These are phyloP conservation scores for Ornithorhynchus anatinus DNA, from an alignment of 2,113 vertebrate species.

Conservation along the genomic window DNA sequence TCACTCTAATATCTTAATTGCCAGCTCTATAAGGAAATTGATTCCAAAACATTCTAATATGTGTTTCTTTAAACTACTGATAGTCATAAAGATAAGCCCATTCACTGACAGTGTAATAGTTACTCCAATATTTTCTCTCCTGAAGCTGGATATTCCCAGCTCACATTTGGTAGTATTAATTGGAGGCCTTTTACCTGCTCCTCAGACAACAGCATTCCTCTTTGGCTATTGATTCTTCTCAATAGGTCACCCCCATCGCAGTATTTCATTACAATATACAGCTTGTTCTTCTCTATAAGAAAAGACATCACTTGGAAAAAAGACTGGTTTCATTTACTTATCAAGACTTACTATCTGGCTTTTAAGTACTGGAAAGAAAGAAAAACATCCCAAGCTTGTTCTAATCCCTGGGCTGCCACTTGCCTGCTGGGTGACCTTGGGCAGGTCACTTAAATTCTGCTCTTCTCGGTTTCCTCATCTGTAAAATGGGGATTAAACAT, in stretches of 20 bases:
- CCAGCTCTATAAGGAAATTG: background rate
- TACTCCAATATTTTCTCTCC: no score
- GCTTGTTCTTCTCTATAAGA: conserved; percentile 76
- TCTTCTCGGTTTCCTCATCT: no score
- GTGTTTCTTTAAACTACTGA: background rate
- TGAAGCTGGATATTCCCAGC: background rate
- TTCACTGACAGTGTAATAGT: no score
- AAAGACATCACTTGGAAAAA: background rate
- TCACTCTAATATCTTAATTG: background rate
- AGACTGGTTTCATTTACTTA: background rate
- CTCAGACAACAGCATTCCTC: conserved; percentile 82
- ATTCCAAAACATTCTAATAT: background rate
- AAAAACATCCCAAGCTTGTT: no score
- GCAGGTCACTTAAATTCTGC: no score
- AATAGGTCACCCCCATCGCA: conserved; percentile 93
- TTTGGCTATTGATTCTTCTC: conserved; percentile 82
- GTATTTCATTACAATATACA: conserved; percentile 93
- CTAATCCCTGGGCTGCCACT: no score
- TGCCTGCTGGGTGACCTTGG: no score
- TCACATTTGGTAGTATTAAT: background rate
- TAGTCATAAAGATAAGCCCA: background rate
- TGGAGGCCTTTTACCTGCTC: conserved; percentile 77
- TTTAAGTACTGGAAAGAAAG: no score
- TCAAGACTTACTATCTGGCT: no score
- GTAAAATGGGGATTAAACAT: no score